A percentile compares a stretch with the other conserved stretches of the same genome.
phyloP scores from a whole-genome alignment of 2,113 vertebrate genomes.

The Rostratula benghalensis region DNA sequence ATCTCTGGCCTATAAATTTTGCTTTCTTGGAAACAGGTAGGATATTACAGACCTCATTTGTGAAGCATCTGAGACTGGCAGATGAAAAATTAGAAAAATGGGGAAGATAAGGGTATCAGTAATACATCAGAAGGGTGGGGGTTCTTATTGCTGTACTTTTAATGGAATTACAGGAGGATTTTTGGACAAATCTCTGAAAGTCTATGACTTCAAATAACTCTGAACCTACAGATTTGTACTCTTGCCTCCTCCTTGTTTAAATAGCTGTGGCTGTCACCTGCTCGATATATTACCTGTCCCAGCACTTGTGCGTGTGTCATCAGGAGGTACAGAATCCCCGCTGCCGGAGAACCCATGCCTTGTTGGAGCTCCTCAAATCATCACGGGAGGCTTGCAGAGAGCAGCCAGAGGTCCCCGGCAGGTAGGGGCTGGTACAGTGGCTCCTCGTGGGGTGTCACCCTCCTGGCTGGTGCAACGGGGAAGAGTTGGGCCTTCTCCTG shows the following conservation, averaged over 20 bases:
- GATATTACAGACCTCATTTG: background rate
- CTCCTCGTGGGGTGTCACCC: background rate
- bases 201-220: background rate
- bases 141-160: background rate
- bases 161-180: background rate
- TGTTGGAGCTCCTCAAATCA: background rate
- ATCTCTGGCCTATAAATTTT: background rate
- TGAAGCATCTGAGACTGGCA: background rate
- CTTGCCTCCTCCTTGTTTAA: background rate
- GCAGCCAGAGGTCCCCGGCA: background rate
- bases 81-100: background rate
- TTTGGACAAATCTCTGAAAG: background rate
- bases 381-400: background rate
- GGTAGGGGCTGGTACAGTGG: background rate
- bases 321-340: background rate
- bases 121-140: background rate
- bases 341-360: rapidly evolving
- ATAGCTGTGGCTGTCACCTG: background rate
- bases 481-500: background rate
- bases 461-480: background rate
- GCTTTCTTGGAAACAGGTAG: background rate
- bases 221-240: background rate
- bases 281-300: background rate
- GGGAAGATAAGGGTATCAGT: background rate
- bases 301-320: rapidly evolving